Conservation (phyloP, 2,888 invertebrate species). For the Malthinus seriepunctatus region DNA sequence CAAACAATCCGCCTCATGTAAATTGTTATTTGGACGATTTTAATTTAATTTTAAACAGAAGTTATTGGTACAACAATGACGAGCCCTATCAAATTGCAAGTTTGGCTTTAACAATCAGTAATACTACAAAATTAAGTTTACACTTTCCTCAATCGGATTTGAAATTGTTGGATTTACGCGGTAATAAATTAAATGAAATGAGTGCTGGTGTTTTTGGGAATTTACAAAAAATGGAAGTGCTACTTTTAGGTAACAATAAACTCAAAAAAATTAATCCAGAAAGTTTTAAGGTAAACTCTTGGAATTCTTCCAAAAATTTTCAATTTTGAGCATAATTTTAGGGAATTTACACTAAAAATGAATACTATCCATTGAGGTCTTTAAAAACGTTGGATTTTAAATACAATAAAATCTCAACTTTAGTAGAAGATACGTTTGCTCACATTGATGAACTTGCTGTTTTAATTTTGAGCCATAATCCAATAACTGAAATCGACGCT, state of each 20-base stretch:
- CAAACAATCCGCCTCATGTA: constrained; percentile 4
- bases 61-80: constrained; percentile 4
- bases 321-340: constrained; percentile 44
- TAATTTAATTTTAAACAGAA: background rate
- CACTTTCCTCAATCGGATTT: constrained; percentile 59
- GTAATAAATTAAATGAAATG: constrained; percentile 65
- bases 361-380: constrained; percentile 63
- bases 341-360: constrained; percentile 62
- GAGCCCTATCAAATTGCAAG: constrained; percentile 7
- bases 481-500: constrained; percentile 67
- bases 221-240: constrained; percentile 61
- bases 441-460: constrained; percentile 68
- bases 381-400: constrained; percentile 67
- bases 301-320: background rate
- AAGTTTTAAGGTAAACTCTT: constrained; percentile 1
- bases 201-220: constrained; percentile 64
- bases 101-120: background rate
- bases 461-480: constrained; percentile 73
- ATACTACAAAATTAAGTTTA: constrained; percentile 47
- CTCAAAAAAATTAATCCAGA: constrained; percentile 63
- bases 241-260: constrained; percentile 72
- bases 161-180: constrained; percentile 61
- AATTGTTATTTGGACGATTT: background rate
- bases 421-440: constrained; percentile 76
- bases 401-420: constrained; percentile 69